Base-by-base conservation (phyloP, 2,113 vertebrate species). In the Tachysurus vachellii region DNA sequence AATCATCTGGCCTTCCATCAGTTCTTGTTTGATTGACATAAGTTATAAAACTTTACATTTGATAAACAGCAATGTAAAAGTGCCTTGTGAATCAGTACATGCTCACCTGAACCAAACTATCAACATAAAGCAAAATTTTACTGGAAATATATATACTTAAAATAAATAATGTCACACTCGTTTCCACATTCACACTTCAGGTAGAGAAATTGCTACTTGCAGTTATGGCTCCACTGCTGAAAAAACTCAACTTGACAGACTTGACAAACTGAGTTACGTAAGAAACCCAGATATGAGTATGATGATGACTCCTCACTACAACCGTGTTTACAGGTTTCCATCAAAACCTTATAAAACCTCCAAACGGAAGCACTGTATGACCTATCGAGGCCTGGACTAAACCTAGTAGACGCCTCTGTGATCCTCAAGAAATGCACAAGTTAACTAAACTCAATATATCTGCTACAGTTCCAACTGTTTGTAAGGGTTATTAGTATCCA, bases 401-500 rank as follows among this genome's bases (percentile, higher is more conserved):
- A 64, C 21, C 8, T 57, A 17, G 14, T 28, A 79, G 71, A 79
- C 4, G 36, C 31, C 44, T 77, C 70, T n/a, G 59, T 77, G 56
- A 75, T 75, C 57, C 80, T 47, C 73, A 66, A 44, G 50, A 83
- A 76, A 83, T 13, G 0, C 14, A 47, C 23, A 73, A 83, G 57
- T 76, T 70, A 47, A 42, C 7, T 31, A 28, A 62, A 17, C 57
- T 56, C n/a, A 17, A 87, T n/a, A 82, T 17, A 66, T 54, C n/a
- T 83, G 36, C 26, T 82, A 66, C n/a, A 77, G 21, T 66, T 64
- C 4, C 47, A 66, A 50, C 42, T 7, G 50, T 28, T 56, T 57
- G 28, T 2, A 59, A 13, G 23, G 14, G 93, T 3, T 90, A 94
- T 98, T 93, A 99, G 94, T 97, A 98, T 80, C 96, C 96, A 28